Percentiles rank a stretch among this genome's conserved stretches.
These are phyloP conservation scores for Cremastinae sp. DNA, from an alignment of 2,888 invertebrate genomes.

Conservation along the genomic window DNA sequence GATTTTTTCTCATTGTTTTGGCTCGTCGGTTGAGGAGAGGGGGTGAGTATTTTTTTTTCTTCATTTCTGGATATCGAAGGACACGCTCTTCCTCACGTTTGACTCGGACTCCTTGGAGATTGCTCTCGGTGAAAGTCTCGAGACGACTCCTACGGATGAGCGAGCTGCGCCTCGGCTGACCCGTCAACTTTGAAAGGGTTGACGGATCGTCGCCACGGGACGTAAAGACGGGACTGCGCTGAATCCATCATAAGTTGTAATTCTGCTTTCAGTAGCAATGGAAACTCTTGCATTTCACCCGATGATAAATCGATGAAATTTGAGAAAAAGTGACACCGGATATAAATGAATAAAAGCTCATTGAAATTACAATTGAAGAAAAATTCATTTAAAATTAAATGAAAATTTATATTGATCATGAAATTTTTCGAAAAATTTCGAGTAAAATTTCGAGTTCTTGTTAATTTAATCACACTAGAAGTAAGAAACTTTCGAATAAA, in stretches of 20 bases:
- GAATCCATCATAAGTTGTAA: slow-evolving; percentile 73
- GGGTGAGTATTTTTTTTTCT: background rate
- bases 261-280: background rate
- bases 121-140: slow-evolving; percentile 42
- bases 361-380: too few relatives aligned
- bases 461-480: background rate
- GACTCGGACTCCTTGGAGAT: slow-evolving; percentile 44
- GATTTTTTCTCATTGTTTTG: too few relatives aligned
- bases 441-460: too few relatives aligned
- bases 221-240: slow-evolving; percentile 70
- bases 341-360: too few relatives aligned
- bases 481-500: slow-evolving; percentile 10
- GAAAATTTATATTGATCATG: too few relatives aligned
- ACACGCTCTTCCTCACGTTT: slow-evolving; percentile 35
- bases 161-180: slow-evolving; percentile 63
- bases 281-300: background rate
- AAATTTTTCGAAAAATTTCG: too few relatives aligned
- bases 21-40: background rate
- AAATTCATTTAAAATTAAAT: too few relatives aligned
- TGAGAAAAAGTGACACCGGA: too few relatives aligned
- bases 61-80: too few relatives aligned
- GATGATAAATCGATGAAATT: too few relatives aligned
- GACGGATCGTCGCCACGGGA: slow-evolving; percentile 79
- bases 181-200: slow-evolving; percentile 76
- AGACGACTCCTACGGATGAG: slow-evolving; percentile 48